Conservation (phyloP, 1,140 invertebrate species). For the Cheumatopsyche charites region DNA sequence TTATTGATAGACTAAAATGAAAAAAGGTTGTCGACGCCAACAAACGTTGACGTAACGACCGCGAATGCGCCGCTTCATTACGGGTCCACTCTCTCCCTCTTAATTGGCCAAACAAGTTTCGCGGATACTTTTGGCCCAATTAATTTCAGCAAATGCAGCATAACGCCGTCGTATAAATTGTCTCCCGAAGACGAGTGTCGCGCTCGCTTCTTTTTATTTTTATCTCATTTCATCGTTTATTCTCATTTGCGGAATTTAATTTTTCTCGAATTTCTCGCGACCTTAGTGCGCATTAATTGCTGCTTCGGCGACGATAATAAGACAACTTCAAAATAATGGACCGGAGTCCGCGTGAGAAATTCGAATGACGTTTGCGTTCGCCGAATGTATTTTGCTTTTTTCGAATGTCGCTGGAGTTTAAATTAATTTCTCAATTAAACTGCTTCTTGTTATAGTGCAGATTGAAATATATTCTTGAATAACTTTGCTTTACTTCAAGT, state of each 20-base stretch:
- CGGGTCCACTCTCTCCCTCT: constrained; percentile 17
- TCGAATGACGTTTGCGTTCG: background rate
- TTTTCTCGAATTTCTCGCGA: background rate
- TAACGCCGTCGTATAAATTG: constrained; percentile 35
- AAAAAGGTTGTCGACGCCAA: constrained; percentile 15
- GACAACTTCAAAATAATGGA: constrained; percentile 34
- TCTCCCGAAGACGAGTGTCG: constrained; percentile 30
- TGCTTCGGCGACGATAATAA: constrained; percentile 22
- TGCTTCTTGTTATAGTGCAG: too few relatives aligned
- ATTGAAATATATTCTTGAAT: too few relatives aligned
- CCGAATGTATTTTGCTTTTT: too few relatives aligned
- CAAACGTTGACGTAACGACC: background rate
- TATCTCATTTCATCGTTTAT: background rate
- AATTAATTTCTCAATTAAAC: too few relatives aligned
- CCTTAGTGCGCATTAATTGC: constrained; percentile 31
- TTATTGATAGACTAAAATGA: too few relatives aligned
- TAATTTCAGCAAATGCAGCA: constrained; percentile 45
- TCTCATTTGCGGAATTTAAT: too few relatives aligned
- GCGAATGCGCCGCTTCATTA: constrained; percentile 24
- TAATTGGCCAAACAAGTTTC: constrained; percentile 42
- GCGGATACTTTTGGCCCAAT: constrained; percentile 41
- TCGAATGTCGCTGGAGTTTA: too few relatives aligned
- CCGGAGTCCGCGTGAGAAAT: constrained; percentile 30
- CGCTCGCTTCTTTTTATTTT: background rate
- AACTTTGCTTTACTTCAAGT: too few relatives aligned